These are phyloP conservation scores for Enteromius mattozi DNA, from an alignment of 2,797 vertebrate species.

Conservation along the genomic window DNA sequence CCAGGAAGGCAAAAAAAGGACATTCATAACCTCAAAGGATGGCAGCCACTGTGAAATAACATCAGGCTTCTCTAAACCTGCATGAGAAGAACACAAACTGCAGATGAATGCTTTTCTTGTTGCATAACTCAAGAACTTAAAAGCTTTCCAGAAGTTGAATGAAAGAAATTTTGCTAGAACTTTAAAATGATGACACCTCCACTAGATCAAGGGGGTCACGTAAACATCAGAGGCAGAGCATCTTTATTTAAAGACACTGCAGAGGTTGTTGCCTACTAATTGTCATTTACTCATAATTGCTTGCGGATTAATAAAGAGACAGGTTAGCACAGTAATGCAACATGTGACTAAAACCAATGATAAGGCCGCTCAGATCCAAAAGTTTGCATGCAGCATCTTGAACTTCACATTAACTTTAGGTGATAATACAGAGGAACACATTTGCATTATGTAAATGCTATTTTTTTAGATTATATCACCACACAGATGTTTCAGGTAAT, in stretches of 20 bases:
- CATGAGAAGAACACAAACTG: not conserved
- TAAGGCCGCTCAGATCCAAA: not conserved
- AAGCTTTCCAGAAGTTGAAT: not conserved
- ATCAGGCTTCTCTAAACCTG: not conserved
- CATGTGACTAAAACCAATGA: conserved; percentile 6
- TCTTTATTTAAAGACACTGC: conserved; percentile 6
- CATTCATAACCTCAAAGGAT: not conserved
- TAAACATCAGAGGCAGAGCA: not conserved
- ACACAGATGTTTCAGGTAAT: conserved; percentile 9
- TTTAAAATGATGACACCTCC: conserved; percentile 11
- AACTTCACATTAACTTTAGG: not conserved
- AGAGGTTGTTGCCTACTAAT: not conserved
- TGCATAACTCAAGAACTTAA: not conserved
- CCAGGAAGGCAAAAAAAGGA: conserved; percentile 8
- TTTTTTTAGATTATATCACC: not conserved
- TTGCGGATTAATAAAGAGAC: not conserved
- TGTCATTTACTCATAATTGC: not conserved
- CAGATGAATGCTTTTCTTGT: not conserved
- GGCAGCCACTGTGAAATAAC: not conserved
- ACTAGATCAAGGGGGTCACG: not conserved
- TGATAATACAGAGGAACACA: not conserved
- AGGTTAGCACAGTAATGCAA: not conserved
- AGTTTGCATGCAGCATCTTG: not conserved
- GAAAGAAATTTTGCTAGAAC: not conserved
- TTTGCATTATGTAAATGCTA: not conserved